Base-by-base conservation (phyloP, 2,113 vertebrate species). In the Labeo catla region DNA sequence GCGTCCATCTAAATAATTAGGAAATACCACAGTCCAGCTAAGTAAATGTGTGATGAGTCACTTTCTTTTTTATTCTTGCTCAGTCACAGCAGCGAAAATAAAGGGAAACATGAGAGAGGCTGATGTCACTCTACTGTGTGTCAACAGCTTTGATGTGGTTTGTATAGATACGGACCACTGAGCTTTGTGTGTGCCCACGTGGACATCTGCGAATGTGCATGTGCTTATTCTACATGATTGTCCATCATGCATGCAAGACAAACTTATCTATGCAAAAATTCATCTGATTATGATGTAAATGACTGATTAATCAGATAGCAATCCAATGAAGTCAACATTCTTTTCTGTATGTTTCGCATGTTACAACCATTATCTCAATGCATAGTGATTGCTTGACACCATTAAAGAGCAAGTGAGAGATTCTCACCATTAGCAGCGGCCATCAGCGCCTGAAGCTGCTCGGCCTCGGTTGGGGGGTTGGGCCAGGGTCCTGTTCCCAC, bases 361-460 rank as follows among this genome's bases (percentile, higher is more conserved):
- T 68, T 68, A 36, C 65, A 39, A 39, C 15, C 36, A 36, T 68
- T 39, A 39, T 39, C 39, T 39, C 3, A 34, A 34, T 13, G 28
- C 23, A 68, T 0, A 68, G 13, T 16, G 28, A 16, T 28, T 16
- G 8, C 68, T 2, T 10, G 15, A 16, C 36, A 8, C 7, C 34
- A 21, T 43, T 5, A n/a, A 21, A 45, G 0, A 11, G 39, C 16
- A 63, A 63, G 49, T 72, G 2, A 73, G 45, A 65, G n/a, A 72
- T 49, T 74, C 23, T 54, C 91, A 99, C 98, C 98, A 0, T 98
- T 98, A 65, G 98, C 97, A 12, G 98, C 98, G 15, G 98, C 98
- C 96, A 99, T 99, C 94, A 99, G 96, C 63, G 98, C 98, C 91
- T 99, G 98, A 90, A 99, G 97, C 95, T 98, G 95, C 93, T 99